phyloP scores from a whole-genome alignment of 2,113 vertebrate species.

The Uropsilus gracilis region DNA sequence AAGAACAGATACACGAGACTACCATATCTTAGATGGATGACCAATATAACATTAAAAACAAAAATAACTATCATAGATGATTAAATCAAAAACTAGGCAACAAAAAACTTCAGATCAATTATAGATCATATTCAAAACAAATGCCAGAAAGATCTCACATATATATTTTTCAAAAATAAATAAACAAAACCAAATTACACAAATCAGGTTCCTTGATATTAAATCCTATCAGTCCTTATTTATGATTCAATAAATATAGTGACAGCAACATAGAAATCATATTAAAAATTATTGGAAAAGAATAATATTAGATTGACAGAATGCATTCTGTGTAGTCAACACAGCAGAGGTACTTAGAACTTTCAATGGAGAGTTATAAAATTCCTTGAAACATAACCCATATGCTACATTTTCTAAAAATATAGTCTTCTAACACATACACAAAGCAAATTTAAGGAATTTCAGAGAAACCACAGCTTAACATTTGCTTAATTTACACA shows the following conservation, averaged over 20 bases:
- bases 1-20: neutral
- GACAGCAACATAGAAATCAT: neutral
- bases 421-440: neutral
- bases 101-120: neutral
- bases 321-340: neutral
- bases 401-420: neutral
- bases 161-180: neutral
- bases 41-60: neutral
- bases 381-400: constrained; percentile 21
- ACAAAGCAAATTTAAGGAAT: neutral
- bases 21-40: neutral
- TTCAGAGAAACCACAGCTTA: constrained; percentile 11
- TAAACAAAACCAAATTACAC: too few relatives aligned
- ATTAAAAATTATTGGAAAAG: neutral
- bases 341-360: neutral
- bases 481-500: neutral
- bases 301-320: neutral
- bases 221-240: neutral
- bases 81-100: neutral
- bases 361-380: neutral
- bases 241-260: neutral
- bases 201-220: neutral
- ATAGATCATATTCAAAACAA: neutral
- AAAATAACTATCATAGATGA: neutral
- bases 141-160: neutral